Percentiles rank a stretch among this genome's conserved stretches.
phyloP scores from a whole-genome alignment of 2,888 invertebrate genomes.

The Ligdia adustata region DNA sequence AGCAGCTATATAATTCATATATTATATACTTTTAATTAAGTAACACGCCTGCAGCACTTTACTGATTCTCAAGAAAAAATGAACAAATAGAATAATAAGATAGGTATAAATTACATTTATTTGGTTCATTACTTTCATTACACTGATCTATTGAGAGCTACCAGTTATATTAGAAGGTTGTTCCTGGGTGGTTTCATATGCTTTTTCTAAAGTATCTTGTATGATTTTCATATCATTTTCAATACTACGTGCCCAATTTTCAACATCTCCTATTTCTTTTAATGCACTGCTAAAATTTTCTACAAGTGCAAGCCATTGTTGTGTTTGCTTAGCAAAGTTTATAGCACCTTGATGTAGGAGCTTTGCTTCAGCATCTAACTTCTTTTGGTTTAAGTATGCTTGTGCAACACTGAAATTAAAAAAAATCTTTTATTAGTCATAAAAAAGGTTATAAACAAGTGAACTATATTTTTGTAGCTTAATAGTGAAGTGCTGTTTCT shows the following conservation, averaged over 20 bases:
- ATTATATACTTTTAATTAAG: no score
- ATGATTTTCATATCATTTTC: constrained; percentile 98
- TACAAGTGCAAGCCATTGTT: constrained; percentile 97
- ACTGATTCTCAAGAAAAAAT: no score
- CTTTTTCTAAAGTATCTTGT: constrained; percentile 95
- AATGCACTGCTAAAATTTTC: constrained; percentile 94
- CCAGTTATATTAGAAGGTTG: constrained; percentile 48
- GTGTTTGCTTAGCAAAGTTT: constrained; percentile 97
- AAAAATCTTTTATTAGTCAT: neutral
- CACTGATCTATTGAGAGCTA: constrained; percentile 49
- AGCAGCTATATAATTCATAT: no score
- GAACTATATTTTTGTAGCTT: neutral
- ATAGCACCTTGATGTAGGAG: constrained; percentile 96
- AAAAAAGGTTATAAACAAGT: neutral
- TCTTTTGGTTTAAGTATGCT: constrained; percentile 99
- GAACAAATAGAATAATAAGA: no score
- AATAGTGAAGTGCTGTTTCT: no score
- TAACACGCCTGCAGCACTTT: no score
- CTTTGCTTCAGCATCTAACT: constrained; percentile 98
- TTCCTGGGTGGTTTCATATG: constrained; percentile 90
- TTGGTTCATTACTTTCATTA: no score
- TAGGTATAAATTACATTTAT: no score
- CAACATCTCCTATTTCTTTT: constrained; percentile 99
- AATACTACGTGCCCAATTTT: constrained; percentile 99
- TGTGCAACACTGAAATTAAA: constrained; percentile 92